Percentiles rank a stretch among this genome's conserved stretches.
Evolutionary conservation across 2,888 invertebrate species (phyloP).

Genomic region (Rutpela maculata): DNA sequence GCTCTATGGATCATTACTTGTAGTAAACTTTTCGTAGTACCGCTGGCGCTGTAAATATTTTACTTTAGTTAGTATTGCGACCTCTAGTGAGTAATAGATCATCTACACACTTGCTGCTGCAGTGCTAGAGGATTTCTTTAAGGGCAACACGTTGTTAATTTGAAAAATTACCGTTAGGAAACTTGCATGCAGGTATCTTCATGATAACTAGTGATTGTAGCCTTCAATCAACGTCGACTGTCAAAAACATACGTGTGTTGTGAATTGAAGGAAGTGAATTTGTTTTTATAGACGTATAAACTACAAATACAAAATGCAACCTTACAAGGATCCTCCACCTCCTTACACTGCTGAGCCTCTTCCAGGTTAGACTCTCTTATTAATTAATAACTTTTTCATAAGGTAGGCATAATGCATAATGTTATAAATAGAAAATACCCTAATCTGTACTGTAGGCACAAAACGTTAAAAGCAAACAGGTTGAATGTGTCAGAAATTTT

Average conservation of each 20-base stretch:
- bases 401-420: background rate
- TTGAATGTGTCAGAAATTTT: background rate
- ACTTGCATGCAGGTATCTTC: no score
- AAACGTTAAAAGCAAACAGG: background rate
- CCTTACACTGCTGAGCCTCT: slow-evolving; percentile 52
- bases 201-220: background rate
- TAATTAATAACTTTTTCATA: background rate
- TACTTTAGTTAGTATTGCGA: background rate
- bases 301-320: slow-evolving; percentile 27
- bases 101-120: background rate
- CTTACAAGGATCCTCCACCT: slow-evolving; percentile 56
- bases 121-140: background rate
- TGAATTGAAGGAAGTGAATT: background rate
- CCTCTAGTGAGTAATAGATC: background rate
- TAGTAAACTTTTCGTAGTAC: background rate
- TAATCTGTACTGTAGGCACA: background rate
- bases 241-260: background rate
- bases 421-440: background rate
- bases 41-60: background rate
- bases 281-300: background rate
- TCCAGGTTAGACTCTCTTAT: slow-evolving; percentile 40
- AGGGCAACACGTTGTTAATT: background rate
- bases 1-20: no score
- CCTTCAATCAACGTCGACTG: background rate
- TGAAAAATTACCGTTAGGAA: background rate